phyloP scores from a whole-genome alignment of 2,888 invertebrate species.

The Endomychus coccineus region DNA sequence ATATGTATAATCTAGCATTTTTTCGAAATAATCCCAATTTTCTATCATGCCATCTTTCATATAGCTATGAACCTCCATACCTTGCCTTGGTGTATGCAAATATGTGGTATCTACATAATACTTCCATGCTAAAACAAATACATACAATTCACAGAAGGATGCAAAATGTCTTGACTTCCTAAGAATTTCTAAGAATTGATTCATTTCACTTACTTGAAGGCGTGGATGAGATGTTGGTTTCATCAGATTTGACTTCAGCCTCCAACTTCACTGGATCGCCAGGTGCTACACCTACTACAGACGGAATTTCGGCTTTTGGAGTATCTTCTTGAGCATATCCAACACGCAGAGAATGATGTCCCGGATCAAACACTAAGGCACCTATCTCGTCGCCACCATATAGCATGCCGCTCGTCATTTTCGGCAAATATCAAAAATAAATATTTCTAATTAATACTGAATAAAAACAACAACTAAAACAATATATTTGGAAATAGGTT shows the following conservation, averaged over 20 bases:
- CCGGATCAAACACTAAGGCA: slow-evolving; percentile 95
- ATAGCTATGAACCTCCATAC: slow-evolving; percentile 84
- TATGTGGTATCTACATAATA: slow-evolving; percentile 91
- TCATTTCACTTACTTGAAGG: slow-evolving; percentile 28
- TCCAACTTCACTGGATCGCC: slow-evolving; percentile 60
- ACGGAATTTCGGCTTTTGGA: slow-evolving; percentile 97
- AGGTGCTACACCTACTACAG: slow-evolving; percentile 81
- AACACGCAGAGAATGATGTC: slow-evolving; percentile 80
- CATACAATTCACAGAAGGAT: too few relatives aligned
- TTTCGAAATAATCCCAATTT: slow-evolving; percentile 98
- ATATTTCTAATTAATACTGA: too few relatives aligned
- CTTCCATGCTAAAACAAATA: slow-evolving; percentile 45
- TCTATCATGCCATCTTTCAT: slow-evolving; percentile 99
- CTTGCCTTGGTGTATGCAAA: slow-evolving; percentile 80
- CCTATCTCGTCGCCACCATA: slow-evolving; percentile 98
- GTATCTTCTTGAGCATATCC: slow-evolving; percentile 98
- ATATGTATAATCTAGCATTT: slow-evolving; percentile 91
- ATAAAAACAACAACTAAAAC: too few relatives aligned
- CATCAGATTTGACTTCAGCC: slow-evolving; percentile 67
- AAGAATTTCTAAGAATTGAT: background rate
- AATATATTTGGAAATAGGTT: too few relatives aligned
- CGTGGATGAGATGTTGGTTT: slow-evolving; percentile 40
- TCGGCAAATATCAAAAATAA: too few relatives aligned
- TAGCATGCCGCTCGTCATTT: slow-evolving; percentile 62
- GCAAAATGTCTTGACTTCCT: background rate